Evolutionary conservation across 2,797 vertebrate genomes (phyloP), one percentile per base, ranked within the genome.

Genomic region (Corythornis leucogaster): DNA sequence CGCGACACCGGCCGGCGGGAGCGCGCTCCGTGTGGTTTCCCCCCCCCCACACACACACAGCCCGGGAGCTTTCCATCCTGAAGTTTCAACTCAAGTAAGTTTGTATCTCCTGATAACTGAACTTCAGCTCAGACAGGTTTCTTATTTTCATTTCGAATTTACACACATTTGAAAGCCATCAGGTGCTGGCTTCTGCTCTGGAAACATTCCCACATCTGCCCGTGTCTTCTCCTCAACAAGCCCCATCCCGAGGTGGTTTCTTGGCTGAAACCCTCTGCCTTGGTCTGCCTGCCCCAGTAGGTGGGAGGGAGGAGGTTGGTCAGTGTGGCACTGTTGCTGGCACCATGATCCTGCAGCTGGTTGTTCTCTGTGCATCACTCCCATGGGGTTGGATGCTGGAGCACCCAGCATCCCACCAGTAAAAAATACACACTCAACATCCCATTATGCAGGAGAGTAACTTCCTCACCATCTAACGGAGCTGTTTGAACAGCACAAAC

Each of bases 401-500:
- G 48, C 18, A 33, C 33, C 33, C 33, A 33, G 33, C 33, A 33
- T 33, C 33, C 77, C 73, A 69, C 48, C 73, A 62, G 35, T 53
- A 59, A 62, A 57, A 43, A 18, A 30, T 91, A 61, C 58, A 58
- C 33, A 8, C 35, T 73, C 42, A 85, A 61, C 80, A 71, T 57
- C 40, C 12, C 24, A 43, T 33, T 84, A 70, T 1, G 1, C 11
- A 8, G 88, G 66, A 10, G 5, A 64, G 53, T 24, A 68, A 43
- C 64, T 90, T 78, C 42, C 43, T 38, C 24, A 3, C 53, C 50
- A 30, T 91, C 93, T 90, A 88, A 81, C 75, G 80, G 70, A 85
- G 79, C 84, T 66, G 75, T 82, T 94, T 58, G 82, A 93, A 86
- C 57, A 90, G 89, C 54, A 55, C 67, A 78, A 69, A 26, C 35